A percentile compares a stretch with the other conserved stretches of the same genome.
Evolutionary conservation across 1,140 invertebrate genomes (phyloP).

Genomic region (Glossosoma conforme): DNA sequence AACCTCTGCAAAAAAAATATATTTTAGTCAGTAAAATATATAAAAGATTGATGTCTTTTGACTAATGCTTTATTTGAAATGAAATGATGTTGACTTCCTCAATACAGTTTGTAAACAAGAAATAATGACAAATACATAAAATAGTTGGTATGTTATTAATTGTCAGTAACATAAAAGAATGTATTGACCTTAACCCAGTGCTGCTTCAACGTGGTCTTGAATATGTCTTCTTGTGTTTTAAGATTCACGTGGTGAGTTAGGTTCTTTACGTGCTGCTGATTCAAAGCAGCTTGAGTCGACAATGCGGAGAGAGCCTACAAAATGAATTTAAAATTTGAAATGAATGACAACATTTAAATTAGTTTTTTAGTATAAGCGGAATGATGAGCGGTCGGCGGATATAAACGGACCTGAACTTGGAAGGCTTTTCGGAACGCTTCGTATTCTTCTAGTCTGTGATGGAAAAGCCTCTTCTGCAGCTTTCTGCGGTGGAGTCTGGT

Average conservation of each 20-base stretch:
- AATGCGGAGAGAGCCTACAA: conserved; percentile 41
- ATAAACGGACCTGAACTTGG: conserved; percentile 47
- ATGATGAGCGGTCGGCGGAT: neutral
- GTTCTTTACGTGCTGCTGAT: conserved; percentile 47
- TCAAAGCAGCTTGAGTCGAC: conserved; percentile 46
- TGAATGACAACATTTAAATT: neutral
- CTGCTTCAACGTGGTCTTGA: conserved; percentile 42
- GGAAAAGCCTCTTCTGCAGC: conserved; percentile 66
- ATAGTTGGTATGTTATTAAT: neutral
- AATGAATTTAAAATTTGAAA: neutral
- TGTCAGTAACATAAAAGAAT: neutral
- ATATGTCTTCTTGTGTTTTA: conserved; percentile 57
- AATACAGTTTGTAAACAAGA: conserved; percentile 1
- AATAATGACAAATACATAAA: conserved; percentile 2
- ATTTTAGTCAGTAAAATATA: conserved; percentile 1
- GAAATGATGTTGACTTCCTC: too few relatives aligned
- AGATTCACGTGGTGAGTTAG: conserved; percentile 36
- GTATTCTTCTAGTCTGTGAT: conserved; percentile 68
- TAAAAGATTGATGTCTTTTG: neutral
- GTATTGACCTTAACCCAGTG: conserved; percentile 26
- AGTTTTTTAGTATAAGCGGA: neutral
- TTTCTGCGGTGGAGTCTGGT: conserved; percentile 58
- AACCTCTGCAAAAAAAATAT: conserved; percentile 19
- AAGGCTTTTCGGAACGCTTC: conserved; percentile 55
- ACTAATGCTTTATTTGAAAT: too few relatives aligned